Conservation (phyloP, 1,140 invertebrate species). For the Megathymus violae region DNA sequence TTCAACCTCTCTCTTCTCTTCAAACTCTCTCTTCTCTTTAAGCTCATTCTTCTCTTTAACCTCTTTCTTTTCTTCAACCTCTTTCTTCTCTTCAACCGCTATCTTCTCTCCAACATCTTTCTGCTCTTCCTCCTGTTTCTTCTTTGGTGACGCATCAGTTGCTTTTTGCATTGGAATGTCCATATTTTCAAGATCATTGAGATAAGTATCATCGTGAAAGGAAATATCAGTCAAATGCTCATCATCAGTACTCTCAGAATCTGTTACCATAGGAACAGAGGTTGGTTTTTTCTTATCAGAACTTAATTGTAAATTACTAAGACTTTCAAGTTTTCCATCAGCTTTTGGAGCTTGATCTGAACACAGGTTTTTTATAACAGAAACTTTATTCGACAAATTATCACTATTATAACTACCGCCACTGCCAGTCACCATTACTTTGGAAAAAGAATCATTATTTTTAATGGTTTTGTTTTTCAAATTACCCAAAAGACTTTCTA, state of each 20-base stretch:
- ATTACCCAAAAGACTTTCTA: constrained; percentile 56
- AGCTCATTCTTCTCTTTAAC: not conserved
- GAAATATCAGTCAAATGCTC: constrained; percentile 39
- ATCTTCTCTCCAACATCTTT: too few species aligned
- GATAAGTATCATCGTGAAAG: constrained; percentile 51
- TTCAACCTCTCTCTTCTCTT: not conserved
- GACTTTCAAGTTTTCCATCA: not conserved
- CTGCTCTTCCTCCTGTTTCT: not conserved
- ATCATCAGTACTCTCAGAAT: constrained; percentile 45
- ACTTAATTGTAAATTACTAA: not conserved
- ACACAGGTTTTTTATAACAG: constrained; percentile 2
- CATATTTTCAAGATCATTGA: constrained; percentile 60
- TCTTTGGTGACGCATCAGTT: not conserved
- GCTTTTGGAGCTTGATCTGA: not conserved
- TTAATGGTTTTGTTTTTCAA: constrained; percentile 49
- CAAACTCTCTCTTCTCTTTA: too few species aligned
- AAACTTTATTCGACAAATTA: constrained; percentile 1
- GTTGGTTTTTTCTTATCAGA: not conserved
- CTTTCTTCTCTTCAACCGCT: too few species aligned
- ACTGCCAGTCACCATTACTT: too few species aligned
- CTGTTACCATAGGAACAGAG: not conserved
- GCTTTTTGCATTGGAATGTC: constrained; percentile 54
- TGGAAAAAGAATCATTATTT: too few species aligned
- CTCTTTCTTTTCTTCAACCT: constrained; percentile 1
- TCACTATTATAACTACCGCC: constrained; percentile 3